A percentile compares a stretch with the other conserved stretches of the same genome.
These are phyloP conservation scores for Carcina quercana DNA, from an alignment of 2,888 invertebrate species.

Conservation along the genomic window DNA sequence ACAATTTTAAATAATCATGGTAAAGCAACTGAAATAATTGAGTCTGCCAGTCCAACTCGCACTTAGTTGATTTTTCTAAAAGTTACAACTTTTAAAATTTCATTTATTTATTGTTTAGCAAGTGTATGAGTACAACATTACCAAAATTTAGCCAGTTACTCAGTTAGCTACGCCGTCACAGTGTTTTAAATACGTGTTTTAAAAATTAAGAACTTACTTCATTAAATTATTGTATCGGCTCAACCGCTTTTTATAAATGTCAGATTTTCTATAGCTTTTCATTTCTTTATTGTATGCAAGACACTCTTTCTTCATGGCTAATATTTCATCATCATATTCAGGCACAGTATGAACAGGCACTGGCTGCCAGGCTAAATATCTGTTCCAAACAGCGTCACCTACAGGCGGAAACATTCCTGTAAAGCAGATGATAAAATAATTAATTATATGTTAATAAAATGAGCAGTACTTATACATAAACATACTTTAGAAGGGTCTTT, in stretches of 20 bases:
- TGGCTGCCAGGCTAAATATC: slow-evolving; percentile 80
- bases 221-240: slow-evolving; percentile 77
- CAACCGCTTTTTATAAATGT: slow-evolving; percentile 70
- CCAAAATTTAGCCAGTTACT: too few species aligned
- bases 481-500: too few species aligned
- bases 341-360: slow-evolving; percentile 84
- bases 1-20: too few species aligned
- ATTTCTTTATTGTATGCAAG: slow-evolving; percentile 76
- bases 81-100: too few species aligned
- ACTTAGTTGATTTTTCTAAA: too few species aligned
- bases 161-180: background rate
- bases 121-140: too few species aligned
- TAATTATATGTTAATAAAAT: too few species aligned
- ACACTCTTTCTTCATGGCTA: slow-evolving; percentile 77
- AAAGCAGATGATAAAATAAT: slow-evolving; percentile 8
- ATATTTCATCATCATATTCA: slow-evolving; percentile 76
- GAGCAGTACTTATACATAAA: too few species aligned
- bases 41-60: too few species aligned
- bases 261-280: slow-evolving; percentile 60
- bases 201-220: slow-evolving; percentile 43
- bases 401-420: slow-evolving; percentile 80
- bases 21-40: too few species aligned
- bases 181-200: background rate
- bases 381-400: slow-evolving; percentile 75
- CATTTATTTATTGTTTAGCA: too few species aligned